Evolutionary conservation across 2,888 invertebrate species (phyloP).

Genomic region (Drosophila emarginata): DNA sequence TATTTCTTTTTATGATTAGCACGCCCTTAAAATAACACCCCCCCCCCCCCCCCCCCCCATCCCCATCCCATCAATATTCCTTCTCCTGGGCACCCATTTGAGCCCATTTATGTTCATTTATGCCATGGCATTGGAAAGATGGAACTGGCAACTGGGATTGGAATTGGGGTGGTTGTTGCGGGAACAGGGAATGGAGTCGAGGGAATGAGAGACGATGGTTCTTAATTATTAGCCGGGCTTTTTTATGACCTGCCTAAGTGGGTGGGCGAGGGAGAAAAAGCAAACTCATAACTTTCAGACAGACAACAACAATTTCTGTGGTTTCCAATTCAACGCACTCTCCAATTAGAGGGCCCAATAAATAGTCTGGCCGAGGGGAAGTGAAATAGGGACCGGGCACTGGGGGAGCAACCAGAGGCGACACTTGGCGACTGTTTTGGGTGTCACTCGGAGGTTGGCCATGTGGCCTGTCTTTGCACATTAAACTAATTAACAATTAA

Average conservation of each 20-base stretch:
- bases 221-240: constrained; percentile 74
- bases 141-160: constrained; percentile 7
- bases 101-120: constrained; percentile 72
- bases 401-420: constrained; percentile 30
- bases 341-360: constrained; percentile 70
- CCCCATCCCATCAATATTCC: neutral
- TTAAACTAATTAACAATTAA: constrained; percentile 77
- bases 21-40: constrained; percentile 58
- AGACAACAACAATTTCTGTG: constrained; percentile 66
- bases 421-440: constrained; percentile 63
- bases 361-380: constrained; percentile 57
- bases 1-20: constrained; percentile 75
- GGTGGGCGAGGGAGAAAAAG: constrained; percentile 33
- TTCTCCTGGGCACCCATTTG: constrained; percentile 51
- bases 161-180: neutral
- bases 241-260: constrained; percentile 63
- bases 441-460: constrained; percentile 40
- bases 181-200: neutral
- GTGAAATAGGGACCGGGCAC: neutral
- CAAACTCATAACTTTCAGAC: constrained; percentile 30
- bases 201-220: constrained; percentile 25
- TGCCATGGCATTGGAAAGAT: constrained; percentile 23
- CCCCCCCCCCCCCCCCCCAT: constrained; percentile 9
- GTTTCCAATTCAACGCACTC: constrained; percentile 78
- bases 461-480: constrained; percentile 71